Evolutionary conservation across 2,888 invertebrate genomes (phyloP), one percentile per base, ranked within the genome.

Genomic region (Trissolcus japonicus): DNA sequence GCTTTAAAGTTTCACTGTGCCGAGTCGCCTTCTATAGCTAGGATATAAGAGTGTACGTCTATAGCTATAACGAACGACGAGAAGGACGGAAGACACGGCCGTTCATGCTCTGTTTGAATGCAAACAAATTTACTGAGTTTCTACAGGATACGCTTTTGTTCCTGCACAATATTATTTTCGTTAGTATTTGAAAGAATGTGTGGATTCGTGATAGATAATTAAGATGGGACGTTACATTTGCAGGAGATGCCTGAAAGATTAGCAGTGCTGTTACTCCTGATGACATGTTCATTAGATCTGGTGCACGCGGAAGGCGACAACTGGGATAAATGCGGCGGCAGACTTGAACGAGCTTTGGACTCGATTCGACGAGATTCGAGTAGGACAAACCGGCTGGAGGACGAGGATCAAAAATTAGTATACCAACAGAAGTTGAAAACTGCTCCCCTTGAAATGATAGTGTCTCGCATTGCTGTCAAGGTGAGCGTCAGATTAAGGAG

Each of bases 61-160:
- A 11, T 35, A 11, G 35, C 35, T 35, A 35, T 35, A 35, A 35
- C 35, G 35, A 35, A 73, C 77, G 76, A 16, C 46, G 54, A 79
- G 74, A 82, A 83, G 80, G 83, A 84, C 82, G 82, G 81, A 81
- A 84, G 83, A 83, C 71, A 35, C 35, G 35, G 78, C 21, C 69
- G 79, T 87, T 87, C 86, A 87, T 87, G 87, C 87, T 87, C 87
- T 87, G 87, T 87, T 87, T 87, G 82, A 85, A 83, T 82, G 80
- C 78, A 75, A 81, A 82, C 82, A 81, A 82, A 84, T 82, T 76
- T 76, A 78, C 78, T 72, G 84, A 87, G 86, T 87, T 87, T 87
- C 86, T 87, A 86, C 86, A 87, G 87, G 86, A 87, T 87, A 84
- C 80, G 80, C 78, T 68, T 72, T 71, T 53, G 55, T 79, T 80